phyloP scores from a whole-genome alignment of 1,140 invertebrate species.

The Ceratosolen fusciceps region DNA sequence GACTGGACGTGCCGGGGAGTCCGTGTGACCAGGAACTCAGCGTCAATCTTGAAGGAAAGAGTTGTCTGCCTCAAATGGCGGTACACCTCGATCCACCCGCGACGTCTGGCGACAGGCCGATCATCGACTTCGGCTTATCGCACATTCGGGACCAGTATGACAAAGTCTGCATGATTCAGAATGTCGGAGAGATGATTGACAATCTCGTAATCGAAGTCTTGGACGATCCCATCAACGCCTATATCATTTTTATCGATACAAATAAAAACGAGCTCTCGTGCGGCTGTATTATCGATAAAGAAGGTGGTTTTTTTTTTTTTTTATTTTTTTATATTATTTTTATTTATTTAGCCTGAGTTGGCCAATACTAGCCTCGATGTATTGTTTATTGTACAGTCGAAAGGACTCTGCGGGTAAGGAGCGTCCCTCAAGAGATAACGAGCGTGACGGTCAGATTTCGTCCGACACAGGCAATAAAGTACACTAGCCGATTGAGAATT shows the following conservation, averaged over 20 bases:
- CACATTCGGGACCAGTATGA: conserved; percentile 49
- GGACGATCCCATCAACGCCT: conserved; percentile 48
- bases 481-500: conserved; percentile 49
- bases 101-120: conserved; percentile 21
- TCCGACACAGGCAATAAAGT: conserved; percentile 47
- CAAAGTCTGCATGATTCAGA: conserved; percentile 53
- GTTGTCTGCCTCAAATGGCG: conserved; percentile 60
- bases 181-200: conserved; percentile 56
- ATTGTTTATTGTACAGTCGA: neutral
- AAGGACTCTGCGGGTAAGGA: conserved; percentile 11
- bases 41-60: conserved; percentile 55
- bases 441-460: conserved; percentile 51
- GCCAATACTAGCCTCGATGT: neutral
- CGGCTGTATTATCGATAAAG: neutral
- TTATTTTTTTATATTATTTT: too few species aligned
- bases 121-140: conserved; percentile 53
- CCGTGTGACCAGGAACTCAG: conserved; percentile 29
- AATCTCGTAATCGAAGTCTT: conserved; percentile 55
- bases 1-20: conserved; percentile 51
- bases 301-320: too few species aligned
- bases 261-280: neutral
- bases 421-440: conserved; percentile 43
- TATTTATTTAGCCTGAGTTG: too few species aligned
- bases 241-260: conserved; percentile 5
- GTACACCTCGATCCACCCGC: conserved; percentile 54